Evolutionary conservation across 2,888 invertebrate genomes (phyloP).

Genomic region (Chymomyza fuscimana): DNA sequence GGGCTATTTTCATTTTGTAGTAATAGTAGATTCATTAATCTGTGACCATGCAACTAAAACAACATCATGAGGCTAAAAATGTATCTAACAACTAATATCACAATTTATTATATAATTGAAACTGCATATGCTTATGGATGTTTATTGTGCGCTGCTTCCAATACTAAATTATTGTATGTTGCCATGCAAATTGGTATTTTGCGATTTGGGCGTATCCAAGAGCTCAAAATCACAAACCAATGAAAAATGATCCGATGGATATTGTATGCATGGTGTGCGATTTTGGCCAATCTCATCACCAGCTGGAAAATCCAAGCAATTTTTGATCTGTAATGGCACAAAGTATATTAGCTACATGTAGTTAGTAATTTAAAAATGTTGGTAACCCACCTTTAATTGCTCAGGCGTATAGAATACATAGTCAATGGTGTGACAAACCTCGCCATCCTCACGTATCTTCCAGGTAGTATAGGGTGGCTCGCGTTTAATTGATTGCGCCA

Average conservation of each 20-base stretch:
- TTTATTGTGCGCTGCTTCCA: constrained; percentile 7
- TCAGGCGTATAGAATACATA: constrained; percentile 85
- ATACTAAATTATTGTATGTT: constrained; percentile 43
- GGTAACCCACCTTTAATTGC: constrained; percentile 81
- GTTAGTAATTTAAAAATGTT: background rate
- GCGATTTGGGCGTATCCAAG: constrained; percentile 39
- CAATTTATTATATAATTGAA: constrained; percentile 73
- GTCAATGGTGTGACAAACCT: constrained; percentile 87
- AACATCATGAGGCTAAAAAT: constrained; percentile 63
- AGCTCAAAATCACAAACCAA: constrained; percentile 84
- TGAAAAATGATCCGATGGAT: constrained; percentile 90
- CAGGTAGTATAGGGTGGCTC: constrained; percentile 89
- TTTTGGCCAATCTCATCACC: constrained; percentile 85
- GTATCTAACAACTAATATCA: constrained; percentile 79
- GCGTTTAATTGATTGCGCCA: constrained; percentile 76
- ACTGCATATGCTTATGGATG: constrained; percentile 28
- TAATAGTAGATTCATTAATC: constrained; percentile 1
- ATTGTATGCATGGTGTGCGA: constrained; percentile 84
- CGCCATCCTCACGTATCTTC: constrained; percentile 87
- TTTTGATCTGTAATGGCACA: constrained; percentile 68
- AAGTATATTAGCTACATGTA: background rate
- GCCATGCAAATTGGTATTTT: constrained; percentile 30
- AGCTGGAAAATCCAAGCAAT: constrained; percentile 82
- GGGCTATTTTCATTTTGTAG: constrained; percentile 23
- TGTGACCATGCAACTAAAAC: background rate